Evolutionary conservation across 2,113 vertebrate genomes (phyloP).

Genomic region (Protobothrops flavoviridis): DNA sequence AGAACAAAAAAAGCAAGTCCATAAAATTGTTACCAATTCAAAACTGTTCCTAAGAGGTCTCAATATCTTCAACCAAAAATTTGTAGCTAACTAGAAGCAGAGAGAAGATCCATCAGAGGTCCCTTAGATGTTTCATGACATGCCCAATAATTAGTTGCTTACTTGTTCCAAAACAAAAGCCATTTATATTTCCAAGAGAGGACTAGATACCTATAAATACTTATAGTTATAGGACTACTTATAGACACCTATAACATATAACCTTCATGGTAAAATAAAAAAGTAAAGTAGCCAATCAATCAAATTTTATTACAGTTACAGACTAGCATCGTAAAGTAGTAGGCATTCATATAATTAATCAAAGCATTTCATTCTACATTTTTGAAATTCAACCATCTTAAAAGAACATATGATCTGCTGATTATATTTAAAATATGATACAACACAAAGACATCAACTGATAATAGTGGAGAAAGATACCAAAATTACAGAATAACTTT

Average conservation of each 20-base stretch:
- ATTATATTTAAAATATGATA: neutral
- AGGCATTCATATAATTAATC: neutral
- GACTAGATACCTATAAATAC: neutral
- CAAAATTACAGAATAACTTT: neutral
- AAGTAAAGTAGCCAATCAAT: neutral
- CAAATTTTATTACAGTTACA: neutral
- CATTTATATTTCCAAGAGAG: neutral
- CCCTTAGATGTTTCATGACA: slow-evolving; percentile 2
- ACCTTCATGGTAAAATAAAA: neutral
- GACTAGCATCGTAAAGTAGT: neutral
- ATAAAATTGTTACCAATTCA: slow-evolving; percentile 63
- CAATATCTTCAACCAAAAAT: slow-evolving; percentile 23
- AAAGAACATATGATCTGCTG: neutral
- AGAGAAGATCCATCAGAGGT: slow-evolving; percentile 31
- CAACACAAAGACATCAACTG: neutral
- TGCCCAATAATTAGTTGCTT: slow-evolving; percentile 29
- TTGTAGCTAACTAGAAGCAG: slow-evolving; percentile 3
- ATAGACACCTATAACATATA: neutral
- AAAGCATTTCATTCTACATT: neutral
- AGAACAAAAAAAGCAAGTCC: slow-evolving; percentile 61
- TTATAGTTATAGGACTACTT: neutral
- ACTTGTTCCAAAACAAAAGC: slow-evolving; percentile 19
- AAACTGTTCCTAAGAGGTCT: neutral
- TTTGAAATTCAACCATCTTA: neutral
- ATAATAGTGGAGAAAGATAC: neutral